phyloP scores from a whole-genome alignment of 2,113 vertebrate genomes.

The Sula dactylatra region DNA sequence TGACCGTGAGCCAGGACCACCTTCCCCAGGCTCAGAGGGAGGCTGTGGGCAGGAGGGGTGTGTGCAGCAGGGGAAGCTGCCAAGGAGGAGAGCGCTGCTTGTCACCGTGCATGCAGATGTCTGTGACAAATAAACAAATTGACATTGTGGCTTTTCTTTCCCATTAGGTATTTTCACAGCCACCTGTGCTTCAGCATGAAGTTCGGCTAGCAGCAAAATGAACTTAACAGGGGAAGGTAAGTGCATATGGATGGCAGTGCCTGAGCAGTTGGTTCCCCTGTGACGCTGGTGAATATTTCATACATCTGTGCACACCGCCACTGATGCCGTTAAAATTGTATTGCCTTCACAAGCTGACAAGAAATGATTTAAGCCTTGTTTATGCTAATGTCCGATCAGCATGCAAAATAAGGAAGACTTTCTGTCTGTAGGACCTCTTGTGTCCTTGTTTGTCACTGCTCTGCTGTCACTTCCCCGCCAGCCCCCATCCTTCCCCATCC shows the following conservation, averaged over 20 bases:
- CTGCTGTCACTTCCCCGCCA: neutral
- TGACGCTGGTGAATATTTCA: neutral
- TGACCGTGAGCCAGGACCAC: neutral
- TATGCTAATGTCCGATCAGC: neutral
- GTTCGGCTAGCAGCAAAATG: neutral
- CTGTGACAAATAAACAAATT: neutral
- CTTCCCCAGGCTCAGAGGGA: neutral
- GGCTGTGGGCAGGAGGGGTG: neutral
- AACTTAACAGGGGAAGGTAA: neutral
- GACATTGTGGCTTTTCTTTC: neutral
- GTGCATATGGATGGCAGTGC: neutral
- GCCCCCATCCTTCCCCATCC: fast-evolving
- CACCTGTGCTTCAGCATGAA: neutral
- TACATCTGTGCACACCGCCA: neutral
- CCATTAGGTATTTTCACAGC: neutral
- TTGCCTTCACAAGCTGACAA: neutral
- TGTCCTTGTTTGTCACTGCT: neutral
- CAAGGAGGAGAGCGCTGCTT: neutral
- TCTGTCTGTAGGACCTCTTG: neutral
- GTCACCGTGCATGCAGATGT: fast-evolving
- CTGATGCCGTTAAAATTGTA: neutral
- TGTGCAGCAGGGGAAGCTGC: neutral
- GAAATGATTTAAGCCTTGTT: neutral
- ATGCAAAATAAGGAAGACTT: neutral
- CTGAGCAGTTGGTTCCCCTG: neutral